These are phyloP conservation scores for Urocyon cinereoargenteus DNA, from an alignment of 2,797 vertebrate species.

Conservation along the genomic window DNA sequence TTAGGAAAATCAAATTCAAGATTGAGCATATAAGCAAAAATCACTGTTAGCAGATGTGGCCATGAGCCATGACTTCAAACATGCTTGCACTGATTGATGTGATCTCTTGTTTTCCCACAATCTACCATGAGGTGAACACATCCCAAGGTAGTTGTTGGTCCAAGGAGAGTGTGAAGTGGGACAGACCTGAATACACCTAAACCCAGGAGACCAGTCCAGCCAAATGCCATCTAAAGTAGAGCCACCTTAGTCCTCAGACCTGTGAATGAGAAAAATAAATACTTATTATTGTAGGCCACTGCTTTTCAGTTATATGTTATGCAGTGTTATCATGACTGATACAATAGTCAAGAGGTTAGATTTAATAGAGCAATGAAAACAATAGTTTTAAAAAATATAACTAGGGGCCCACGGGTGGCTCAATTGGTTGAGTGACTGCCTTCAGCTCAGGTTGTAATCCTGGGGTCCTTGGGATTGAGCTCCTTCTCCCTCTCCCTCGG, in stretches of 20 bases:
- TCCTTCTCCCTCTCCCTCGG: too few species aligned
- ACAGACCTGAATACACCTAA: background rate
- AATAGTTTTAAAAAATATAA: background rate
- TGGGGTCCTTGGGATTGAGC: too few species aligned
- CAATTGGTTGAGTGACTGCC: background rate
- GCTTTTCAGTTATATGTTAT: background rate
- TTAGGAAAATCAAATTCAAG: background rate
- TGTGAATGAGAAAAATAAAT: background rate
- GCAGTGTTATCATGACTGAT: background rate
- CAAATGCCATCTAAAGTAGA: background rate
- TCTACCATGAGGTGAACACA: background rate
- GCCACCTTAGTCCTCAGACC: background rate
- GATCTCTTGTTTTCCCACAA: background rate
- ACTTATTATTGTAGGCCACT: background rate
- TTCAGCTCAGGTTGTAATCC: background rate
- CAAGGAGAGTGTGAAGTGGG: background rate
- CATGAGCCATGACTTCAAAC: background rate
- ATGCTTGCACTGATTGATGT: background rate
- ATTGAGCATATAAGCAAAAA: background rate
- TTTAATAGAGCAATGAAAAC: background rate
- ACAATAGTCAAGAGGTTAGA: background rate
- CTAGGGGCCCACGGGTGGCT: background rate
- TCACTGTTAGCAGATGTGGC: background rate
- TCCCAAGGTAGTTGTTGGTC: background rate
- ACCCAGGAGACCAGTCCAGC: background rate